phyloP scores from a whole-genome alignment of 2,888 invertebrate genomes.

The Clepsis dumicolana region DNA sequence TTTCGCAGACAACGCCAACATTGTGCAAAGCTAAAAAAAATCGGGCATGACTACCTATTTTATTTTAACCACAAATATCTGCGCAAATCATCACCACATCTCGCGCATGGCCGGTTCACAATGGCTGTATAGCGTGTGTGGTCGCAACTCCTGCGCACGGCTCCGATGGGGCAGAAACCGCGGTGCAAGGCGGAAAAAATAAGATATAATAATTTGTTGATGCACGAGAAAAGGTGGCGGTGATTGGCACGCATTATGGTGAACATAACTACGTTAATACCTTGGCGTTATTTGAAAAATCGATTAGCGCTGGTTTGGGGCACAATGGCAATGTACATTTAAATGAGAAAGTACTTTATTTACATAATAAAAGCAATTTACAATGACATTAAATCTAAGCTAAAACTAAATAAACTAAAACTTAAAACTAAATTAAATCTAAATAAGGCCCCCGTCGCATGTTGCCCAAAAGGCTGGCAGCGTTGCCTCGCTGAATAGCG shows the following conservation, averaged over 20 bases:
- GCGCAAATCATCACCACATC: slow-evolving; percentile 37
- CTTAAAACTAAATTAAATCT: no score
- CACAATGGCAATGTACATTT: no score
- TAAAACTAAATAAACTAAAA: no score
- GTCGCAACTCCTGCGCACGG: slow-evolving; percentile 55
- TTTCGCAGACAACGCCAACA: not conserved
- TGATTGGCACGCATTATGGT: not conserved
- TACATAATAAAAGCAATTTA: no score
- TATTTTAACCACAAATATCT: slow-evolving; percentile 23
- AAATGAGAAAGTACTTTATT: no score
- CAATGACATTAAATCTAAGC: no score
- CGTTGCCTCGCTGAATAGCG: no score
- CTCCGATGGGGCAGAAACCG: slow-evolving; percentile 67
- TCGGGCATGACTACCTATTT: not conserved
- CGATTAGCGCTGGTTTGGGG: no score
- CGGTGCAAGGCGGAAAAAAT: slow-evolving; percentile 9
- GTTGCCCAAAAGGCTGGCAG: no score
- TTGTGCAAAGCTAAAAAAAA: not conserved
- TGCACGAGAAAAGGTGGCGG: not conserved
- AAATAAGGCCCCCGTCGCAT: no score
- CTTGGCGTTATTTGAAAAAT: not conserved
- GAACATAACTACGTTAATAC: not conserved
- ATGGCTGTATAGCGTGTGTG: slow-evolving; percentile 50
- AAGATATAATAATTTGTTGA: not conserved
- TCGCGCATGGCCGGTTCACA: slow-evolving; percentile 61